phyloP scores from a whole-genome alignment of 2,797 vertebrate species.

The Coregonus sp. region DNA sequence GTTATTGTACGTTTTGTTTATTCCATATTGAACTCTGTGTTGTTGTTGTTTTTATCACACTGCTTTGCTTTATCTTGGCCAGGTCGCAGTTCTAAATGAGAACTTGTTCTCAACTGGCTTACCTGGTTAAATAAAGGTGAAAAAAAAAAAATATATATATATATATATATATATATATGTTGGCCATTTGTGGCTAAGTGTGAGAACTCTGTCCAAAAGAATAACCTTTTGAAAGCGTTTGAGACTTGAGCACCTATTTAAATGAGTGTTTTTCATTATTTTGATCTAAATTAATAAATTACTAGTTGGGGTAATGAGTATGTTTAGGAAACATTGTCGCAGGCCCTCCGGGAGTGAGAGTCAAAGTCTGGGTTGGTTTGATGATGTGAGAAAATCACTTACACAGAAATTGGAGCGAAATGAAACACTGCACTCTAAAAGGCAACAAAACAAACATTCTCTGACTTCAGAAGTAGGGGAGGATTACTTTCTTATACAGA shows the following conservation, averaged over 20 bases:
- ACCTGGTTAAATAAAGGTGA: too few species aligned
- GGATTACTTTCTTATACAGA: not conserved
- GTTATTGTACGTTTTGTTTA: too few species aligned
- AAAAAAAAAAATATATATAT: too few species aligned
- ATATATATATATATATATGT: not conserved
- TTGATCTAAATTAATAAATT: not conserved
- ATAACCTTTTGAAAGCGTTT: not conserved
- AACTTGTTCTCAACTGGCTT: too few species aligned
- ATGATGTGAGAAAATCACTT: not conserved
- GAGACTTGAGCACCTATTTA: conserved; percentile 1
- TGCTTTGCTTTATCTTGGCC: too few species aligned
- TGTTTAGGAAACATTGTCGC: not conserved
- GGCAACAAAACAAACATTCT: not conserved
- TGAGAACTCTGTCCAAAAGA: conserved; percentile 1
- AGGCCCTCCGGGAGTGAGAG: not conserved
- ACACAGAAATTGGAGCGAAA: not conserved
- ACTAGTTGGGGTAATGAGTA: not conserved
- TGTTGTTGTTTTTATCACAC: too few species aligned
- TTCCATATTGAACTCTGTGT: too few species aligned
- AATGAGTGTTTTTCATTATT: not conserved
- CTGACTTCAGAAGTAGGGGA: not conserved
- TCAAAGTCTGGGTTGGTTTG: not conserved
- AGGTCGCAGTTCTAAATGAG: too few species aligned
- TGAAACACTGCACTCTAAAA: not conserved
- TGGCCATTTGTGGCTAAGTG: not conserved